These are phyloP conservation scores for Pseudonaja textilis DNA, from an alignment of 2,113 vertebrate genomes.

Conservation along the genomic window DNA sequence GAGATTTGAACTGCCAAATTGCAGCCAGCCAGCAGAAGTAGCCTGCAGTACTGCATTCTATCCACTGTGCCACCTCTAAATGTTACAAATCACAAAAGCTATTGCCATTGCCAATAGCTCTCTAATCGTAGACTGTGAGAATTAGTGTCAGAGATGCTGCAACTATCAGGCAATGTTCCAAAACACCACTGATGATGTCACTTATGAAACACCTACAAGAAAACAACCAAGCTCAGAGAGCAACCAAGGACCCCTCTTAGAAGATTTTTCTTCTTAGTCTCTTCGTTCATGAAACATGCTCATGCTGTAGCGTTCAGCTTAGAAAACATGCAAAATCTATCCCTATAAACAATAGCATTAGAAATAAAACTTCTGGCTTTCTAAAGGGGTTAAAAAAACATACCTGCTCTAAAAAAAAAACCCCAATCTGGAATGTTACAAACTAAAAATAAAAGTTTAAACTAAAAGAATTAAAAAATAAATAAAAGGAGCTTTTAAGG, in stretches of 20 bases:
- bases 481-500: not conserved
- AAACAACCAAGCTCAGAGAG: not conserved
- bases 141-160: not conserved
- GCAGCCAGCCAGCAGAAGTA: too few species aligned
- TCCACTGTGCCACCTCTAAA: not conserved
- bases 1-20: too few species aligned
- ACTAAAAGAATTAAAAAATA: not conserved
- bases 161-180: not conserved
- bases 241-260: not conserved
- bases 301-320: not conserved
- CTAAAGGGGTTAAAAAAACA: not conserved
- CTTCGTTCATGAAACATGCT: not conserved
- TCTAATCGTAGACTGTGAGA: not conserved
- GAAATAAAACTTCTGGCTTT: not conserved
- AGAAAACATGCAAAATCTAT: not conserved
- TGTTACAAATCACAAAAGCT: not conserved
- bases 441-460: not conserved
- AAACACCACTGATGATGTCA: not conserved
- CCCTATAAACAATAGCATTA: not conserved
- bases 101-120: not conserved
- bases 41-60: too few species aligned
- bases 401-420: not conserved
- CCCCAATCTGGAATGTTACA: not conserved
- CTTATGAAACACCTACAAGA: not conserved
- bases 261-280: not conserved